Evolutionary conservation across 2,113 vertebrate genomes (phyloP), one percentile per base, ranked within the genome.

Genomic region (Mugil cephalus): DNA sequence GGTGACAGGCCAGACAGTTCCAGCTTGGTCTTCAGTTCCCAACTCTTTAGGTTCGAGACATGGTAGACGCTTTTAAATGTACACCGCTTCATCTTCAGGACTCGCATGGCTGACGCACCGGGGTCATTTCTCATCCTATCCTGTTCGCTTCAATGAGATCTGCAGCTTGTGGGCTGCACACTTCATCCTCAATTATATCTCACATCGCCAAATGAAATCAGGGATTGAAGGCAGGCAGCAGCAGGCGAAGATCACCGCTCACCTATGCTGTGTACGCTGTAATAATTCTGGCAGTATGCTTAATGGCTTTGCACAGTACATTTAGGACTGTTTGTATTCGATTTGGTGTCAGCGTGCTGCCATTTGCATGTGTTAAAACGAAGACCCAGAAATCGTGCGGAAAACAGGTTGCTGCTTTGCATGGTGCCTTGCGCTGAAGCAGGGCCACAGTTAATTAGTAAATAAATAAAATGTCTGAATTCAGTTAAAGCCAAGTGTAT

Each of bases 111-210:
- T 59, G 69, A 87, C 62, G 39, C 71, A 46, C 61, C 46, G 34
- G n/a, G 72, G 38, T 77, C 43, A 65, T 73, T 62, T 64, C 60
- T 72, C 77, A 64, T 73, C 67, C 75, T 50, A 54, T 74, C 58
- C 43, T 30, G 54, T 74, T 40, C 50, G 0, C 70, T 61, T 83
- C 59, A 76, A 21, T 75, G 50, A 80, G 58, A 73, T 77, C 19
- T 74, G 61, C 53, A 60, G 72, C 67, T 59, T 74, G 69, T 55
- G 67, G 46, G 60, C 61, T 59, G 66, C 43, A 61, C 68, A 77
- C 69, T 74, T 72, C 68, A 62, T 82, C 45, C n/a, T 72, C 69
- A 71, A 74, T 84, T 82, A 64, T 74, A 71, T 79, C 67, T 76
- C 54, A 75, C 45, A 59, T 39, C 14, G 63, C 42, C 42, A 71